Evolutionary conservation across 2,888 invertebrate genomes (phyloP), one percentile per base, ranked within the genome.

Genomic region (Pollenia labialis): DNA sequence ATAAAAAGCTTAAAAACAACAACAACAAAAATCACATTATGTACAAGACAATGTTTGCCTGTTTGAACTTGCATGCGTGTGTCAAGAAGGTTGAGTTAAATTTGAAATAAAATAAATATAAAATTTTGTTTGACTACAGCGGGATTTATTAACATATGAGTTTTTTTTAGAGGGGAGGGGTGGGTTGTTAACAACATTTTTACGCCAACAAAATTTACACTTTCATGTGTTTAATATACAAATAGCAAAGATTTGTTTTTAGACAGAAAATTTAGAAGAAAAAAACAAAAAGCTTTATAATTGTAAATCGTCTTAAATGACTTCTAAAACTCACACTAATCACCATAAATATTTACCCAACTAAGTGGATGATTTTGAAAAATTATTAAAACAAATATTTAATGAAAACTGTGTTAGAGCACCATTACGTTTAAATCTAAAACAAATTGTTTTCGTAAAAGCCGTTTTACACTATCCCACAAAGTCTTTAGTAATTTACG

Each of bases 31-130:
- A 81, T 40, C 56, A 69, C 71, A 66, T 79, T 64, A 83, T 79
- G n/a, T n/a, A n/a, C n/a, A 72, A 71, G 58, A 64, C 18, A 54
- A 58, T 64, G 74, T 80, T 80, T 79, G 80, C 12, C 16, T 71
- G 48, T 77, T 18, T 60, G 23, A 40, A 14, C 42, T 44, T 16
- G 40, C 32, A 23, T 46, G 76, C 66, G 32, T 79, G 46, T 81
- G 81, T 32, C 76, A 81, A 1, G 56, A 71, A 71, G 60, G 50
- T 79, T 79, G 16, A 60, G 60, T 42, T 52, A 23, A 77, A 74
- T 66, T 58, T 66, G 48, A 74, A 74, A 58, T 23, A 69, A 74
- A 68, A 56, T 48, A 40, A 18, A 66, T 64, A 54, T 16, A 46
- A n/a, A 58, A n/a, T 58, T 74, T 50, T 10, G 54, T 48, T 74